Conservation (phyloP, 2,113 vertebrate genomes). For the Narcine bancroftii region DNA sequence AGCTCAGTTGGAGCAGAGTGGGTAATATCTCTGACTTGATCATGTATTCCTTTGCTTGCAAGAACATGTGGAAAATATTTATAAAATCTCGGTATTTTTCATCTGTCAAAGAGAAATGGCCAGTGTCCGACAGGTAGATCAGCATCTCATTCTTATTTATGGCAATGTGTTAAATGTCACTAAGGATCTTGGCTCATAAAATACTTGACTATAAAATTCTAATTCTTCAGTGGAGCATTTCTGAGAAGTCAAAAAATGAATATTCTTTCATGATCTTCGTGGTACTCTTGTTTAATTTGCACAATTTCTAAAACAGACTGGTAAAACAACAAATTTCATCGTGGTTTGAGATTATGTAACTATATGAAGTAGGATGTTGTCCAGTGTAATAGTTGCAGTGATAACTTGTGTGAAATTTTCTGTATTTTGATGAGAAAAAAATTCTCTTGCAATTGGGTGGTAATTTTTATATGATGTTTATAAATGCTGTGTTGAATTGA, state of each 20-base stretch:
- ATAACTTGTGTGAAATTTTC: neutral
- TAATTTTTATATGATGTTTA: neutral
- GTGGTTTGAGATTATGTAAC: neutral
- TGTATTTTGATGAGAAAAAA: neutral
- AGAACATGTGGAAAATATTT: constrained; percentile 22
- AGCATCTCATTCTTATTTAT: neutral
- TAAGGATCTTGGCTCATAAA: neutral
- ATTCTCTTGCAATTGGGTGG: neutral
- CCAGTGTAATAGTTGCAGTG: neutral
- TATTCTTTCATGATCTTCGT: neutral
- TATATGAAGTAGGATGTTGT: neutral
- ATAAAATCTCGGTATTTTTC: constrained; percentile 8
- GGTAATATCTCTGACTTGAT: neutral
- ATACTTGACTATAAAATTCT: neutral
- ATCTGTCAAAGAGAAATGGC: neutral
- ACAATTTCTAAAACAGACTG: neutral
- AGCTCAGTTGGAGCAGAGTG: neutral
- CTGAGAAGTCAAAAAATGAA: neutral
- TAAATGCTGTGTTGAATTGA: neutral
- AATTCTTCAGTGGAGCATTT: neutral
- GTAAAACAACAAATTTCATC: neutral
- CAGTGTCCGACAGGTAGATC: constrained; percentile 22
- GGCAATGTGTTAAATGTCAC: too few species aligned
- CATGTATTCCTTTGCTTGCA: constrained; percentile 21
- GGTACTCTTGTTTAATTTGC: neutral